These are phyloP conservation scores for Conops quadrifasciatus DNA, from an alignment of 2,888 invertebrate genomes.

Conservation along the genomic window DNA sequence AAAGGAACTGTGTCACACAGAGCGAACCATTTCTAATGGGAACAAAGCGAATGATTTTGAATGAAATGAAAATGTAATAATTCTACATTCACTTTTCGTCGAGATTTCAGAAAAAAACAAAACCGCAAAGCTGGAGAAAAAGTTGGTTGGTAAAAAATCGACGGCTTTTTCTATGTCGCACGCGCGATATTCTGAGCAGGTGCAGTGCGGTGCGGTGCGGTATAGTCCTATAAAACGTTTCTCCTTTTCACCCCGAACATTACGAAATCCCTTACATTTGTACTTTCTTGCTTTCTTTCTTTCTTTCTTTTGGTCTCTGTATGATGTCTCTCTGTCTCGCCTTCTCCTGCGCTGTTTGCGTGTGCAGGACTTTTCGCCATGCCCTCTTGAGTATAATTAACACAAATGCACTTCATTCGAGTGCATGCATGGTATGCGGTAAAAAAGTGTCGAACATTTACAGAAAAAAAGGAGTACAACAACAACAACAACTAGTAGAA, in stretches of 20 bases:
- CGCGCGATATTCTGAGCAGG: too few relatives aligned
- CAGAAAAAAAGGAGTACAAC: constrained; percentile 14
- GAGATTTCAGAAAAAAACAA: not conserved
- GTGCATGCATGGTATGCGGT: constrained; percentile 35
- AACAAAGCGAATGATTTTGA: constrained; percentile 4
- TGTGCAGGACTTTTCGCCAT: not conserved
- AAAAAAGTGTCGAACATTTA: constrained; percentile 29
- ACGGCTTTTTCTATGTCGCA: too few relatives aligned
- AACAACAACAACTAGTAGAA: not conserved
- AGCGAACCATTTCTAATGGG: not conserved
- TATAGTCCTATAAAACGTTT: too few relatives aligned
- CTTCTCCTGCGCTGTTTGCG: not conserved
- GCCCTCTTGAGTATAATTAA: constrained; percentile 39
- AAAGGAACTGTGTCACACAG: not conserved
- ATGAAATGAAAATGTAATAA: constrained; percentile 4
- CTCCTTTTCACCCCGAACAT: too few relatives aligned
- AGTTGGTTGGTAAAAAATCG: too few relatives aligned
- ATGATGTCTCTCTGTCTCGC: too few relatives aligned
- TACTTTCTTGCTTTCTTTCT: not conserved
- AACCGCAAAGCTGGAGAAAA: too few relatives aligned
- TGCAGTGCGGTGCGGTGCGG: too few relatives aligned
- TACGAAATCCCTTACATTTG: too few relatives aligned
- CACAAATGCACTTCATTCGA: constrained; percentile 36
- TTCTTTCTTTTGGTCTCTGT: not conserved
- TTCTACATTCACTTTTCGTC: constrained; percentile 8